phyloP scores from a whole-genome alignment of 2,113 vertebrate genomes.

The Columba livia region DNA sequence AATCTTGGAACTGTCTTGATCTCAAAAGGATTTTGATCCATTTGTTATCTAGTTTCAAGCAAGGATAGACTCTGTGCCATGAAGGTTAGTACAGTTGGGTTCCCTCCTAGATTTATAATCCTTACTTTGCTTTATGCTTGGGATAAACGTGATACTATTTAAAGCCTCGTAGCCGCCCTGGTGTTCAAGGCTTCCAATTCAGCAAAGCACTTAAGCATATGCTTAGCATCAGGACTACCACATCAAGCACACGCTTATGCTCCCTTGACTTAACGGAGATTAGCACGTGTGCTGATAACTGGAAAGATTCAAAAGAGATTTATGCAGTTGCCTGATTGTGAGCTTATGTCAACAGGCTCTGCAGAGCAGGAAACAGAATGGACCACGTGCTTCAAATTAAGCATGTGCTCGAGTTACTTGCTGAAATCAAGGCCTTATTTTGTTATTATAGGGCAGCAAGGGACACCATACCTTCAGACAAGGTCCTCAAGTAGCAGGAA shows the following conservation, averaged over 20 bases:
- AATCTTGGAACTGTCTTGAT: neutral
- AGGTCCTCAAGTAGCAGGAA: neutral
- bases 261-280: neutral
- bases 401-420: neutral
- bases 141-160: neutral
- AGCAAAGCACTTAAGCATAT: constrained; percentile 23
- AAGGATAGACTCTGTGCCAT: neutral
- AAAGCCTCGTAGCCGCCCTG: neutral
- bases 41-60: neutral
- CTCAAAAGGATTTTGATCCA: neutral
- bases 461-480: neutral
- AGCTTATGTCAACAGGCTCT: neutral
- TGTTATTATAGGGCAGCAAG: neutral
- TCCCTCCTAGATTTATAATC: neutral
- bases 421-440: neutral
- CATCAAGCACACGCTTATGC: neutral
- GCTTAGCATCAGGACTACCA: constrained; percentile 21
- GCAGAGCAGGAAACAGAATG: neutral
- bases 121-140: neutral
- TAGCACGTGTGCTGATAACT: neutral
- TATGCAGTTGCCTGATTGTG: neutral
- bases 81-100: neutral
- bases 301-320: neutral
- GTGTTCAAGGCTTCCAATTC: neutral
- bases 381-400: neutral